Conservation (phyloP, 2,888 invertebrate species). For the Acleris laterana region DNA sequence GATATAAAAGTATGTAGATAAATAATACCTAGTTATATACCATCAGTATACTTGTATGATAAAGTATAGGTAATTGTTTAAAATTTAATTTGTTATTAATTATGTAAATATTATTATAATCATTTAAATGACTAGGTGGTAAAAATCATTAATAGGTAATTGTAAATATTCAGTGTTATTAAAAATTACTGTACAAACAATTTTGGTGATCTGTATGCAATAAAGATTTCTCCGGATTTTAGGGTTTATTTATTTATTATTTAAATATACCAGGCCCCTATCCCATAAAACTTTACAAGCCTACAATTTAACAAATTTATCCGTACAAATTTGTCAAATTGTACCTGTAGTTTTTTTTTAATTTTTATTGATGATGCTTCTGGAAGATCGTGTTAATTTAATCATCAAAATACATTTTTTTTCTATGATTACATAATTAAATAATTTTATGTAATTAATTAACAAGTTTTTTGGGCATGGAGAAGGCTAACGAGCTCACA, state of each 20-base stretch:
- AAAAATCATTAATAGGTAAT: slow-evolving; percentile 56
- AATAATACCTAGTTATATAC: slow-evolving; percentile 18
- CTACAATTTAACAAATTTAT: too few species aligned
- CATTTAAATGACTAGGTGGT: slow-evolving; percentile 49
- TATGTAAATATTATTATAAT: slow-evolving; percentile 67
- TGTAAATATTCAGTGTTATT: slow-evolving; percentile 81
- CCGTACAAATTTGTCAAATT: too few species aligned
- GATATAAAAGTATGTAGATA: slow-evolving; percentile 7
- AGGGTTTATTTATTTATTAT: slow-evolving; percentile 44
- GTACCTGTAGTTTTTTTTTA: too few species aligned
- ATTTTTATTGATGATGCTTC: too few species aligned
- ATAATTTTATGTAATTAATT: too few species aligned
- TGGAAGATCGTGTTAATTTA: too few species aligned
- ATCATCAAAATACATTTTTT: too few species aligned
- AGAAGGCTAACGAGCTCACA: too few species aligned
- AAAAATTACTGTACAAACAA: slow-evolving; percentile 76
- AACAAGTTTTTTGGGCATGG: too few species aligned
- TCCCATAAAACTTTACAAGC: too few species aligned
- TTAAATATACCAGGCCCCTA: too few species aligned
- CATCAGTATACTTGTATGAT: slow-evolving; percentile 48
- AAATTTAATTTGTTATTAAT: slow-evolving; percentile 59
- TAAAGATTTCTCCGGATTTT: slow-evolving; percentile 75
- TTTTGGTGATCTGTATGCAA: slow-evolving; percentile 81
- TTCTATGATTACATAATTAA: too few species aligned
- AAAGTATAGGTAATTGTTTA: slow-evolving; percentile 49